Percentiles rank a stretch among this genome's conserved stretches.
Evolutionary conservation across 2,888 invertebrate species (phyloP).

Genomic region (Epistrophe eligans): DNA sequence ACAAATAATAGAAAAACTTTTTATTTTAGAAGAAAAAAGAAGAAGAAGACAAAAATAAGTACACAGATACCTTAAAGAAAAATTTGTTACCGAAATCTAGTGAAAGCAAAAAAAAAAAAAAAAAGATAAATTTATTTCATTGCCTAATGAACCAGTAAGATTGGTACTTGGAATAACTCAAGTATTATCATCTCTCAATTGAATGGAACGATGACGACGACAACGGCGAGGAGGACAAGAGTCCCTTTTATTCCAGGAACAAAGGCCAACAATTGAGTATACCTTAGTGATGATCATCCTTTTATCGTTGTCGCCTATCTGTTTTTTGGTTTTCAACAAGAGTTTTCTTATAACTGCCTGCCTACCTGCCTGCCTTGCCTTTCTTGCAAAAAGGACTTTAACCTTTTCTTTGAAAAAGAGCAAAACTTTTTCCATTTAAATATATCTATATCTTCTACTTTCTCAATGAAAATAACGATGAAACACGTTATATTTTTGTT

Average conservation of each 20-base stretch:
- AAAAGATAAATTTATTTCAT: slow-evolving; percentile 65
- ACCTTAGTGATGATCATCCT: slow-evolving; percentile 58
- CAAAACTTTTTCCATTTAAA: slow-evolving; percentile 50
- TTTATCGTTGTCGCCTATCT: slow-evolving; percentile 69
- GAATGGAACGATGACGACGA: slow-evolving; percentile 64
- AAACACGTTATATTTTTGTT: slow-evolving; percentile 45
- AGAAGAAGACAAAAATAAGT: not conserved
- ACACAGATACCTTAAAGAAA: not conserved
- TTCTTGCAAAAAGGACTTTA: too few relatives aligned
- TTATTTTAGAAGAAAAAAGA: slow-evolving; percentile 38
- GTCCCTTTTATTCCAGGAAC: slow-evolving; percentile 9
- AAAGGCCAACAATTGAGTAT: slow-evolving; percentile 36
- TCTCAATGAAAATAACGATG: slow-evolving; percentile 55
- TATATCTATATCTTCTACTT: too few relatives aligned
- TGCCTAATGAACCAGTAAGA: slow-evolving; percentile 74
- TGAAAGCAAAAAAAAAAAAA: too few relatives aligned
- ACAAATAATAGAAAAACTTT: slow-evolving; percentile 36
- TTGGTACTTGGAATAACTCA: slow-evolving; percentile 69
- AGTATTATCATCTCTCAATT: slow-evolving; percentile 72
- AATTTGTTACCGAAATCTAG: slow-evolving; percentile 1
- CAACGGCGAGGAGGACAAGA: not conserved
- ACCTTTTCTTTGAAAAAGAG: slow-evolving; percentile 3
- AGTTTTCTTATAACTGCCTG: not conserved
- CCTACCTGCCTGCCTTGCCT: not conserved
- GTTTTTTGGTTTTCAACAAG: slow-evolving; percentile 57